Percentiles rank a stretch among this genome's conserved stretches.
Conservation (phyloP, 2,797 vertebrate genomes). For the Tympanoctomys barrerae region DNA sequence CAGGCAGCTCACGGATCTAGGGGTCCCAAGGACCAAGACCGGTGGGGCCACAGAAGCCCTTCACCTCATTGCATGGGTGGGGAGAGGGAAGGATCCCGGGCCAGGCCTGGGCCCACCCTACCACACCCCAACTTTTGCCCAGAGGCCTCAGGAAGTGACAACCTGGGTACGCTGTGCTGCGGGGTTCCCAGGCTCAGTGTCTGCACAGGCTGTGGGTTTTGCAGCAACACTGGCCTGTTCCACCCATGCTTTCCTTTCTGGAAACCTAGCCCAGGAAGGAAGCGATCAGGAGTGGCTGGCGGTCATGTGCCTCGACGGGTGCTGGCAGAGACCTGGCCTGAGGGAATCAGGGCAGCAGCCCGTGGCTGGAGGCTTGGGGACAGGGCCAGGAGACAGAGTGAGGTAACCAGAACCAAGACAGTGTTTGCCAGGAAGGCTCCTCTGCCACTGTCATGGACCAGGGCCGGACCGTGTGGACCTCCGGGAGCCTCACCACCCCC, state of each 20-base stretch:
- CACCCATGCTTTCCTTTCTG: neutral
- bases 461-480: neutral
- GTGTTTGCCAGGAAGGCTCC: neutral
- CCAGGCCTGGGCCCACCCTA: neutral
- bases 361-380: neutral
- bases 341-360: neutral
- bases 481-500: neutral
- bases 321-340: neutral
- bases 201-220: neutral
- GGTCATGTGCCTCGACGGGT: too few species aligned
- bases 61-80: neutral
- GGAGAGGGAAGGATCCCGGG: neutral
- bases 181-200: neutral
- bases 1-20: neutral
- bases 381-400: neutral
- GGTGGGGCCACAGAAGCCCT: neutral
- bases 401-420: neutral
- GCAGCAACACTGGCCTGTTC: neutral
- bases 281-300: too few species aligned
- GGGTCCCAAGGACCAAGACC: neutral
- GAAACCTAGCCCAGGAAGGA: too few species aligned
- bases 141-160: neutral
- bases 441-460: neutral
- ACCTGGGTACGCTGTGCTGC: neutral
- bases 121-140: neutral